A percentile compares a stretch with the other conserved stretches of the same genome.
phyloP scores from a whole-genome alignment of 2,113 vertebrate genomes.

The Murina feae region DNA sequence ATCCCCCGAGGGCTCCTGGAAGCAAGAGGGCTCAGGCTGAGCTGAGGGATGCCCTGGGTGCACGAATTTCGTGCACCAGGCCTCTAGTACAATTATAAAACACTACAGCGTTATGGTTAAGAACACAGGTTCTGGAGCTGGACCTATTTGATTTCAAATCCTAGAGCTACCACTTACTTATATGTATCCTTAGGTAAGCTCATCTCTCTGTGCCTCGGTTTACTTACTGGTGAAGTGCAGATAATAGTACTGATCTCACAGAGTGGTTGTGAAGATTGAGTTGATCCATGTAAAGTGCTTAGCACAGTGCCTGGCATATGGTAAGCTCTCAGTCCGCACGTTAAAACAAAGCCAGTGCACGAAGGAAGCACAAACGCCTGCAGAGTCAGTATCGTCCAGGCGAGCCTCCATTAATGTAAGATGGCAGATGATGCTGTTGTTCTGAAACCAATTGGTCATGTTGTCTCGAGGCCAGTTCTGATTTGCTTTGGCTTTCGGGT shows the following conservation, averaged over 20 bases:
- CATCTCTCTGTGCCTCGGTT: not conserved
- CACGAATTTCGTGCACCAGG: no score
- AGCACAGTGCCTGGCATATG: not conserved
- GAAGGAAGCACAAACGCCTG: not conserved
- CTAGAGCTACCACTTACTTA: not conserved
- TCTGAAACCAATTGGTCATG: not conserved
- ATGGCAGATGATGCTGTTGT: not conserved
- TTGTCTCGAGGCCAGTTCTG: not conserved
- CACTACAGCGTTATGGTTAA: not conserved
- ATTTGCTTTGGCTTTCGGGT: not conserved
- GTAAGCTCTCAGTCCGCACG: not conserved
- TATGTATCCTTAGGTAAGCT: not conserved
- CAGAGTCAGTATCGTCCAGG: not conserved
- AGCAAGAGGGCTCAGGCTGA: no score
- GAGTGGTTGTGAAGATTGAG: not conserved
- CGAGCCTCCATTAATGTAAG: not conserved
- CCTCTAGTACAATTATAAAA: not conserved
- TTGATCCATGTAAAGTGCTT: not conserved
- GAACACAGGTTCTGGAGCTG: not conserved
- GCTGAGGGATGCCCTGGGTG: no score
- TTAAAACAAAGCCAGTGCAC: not conserved
- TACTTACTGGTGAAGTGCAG: not conserved
- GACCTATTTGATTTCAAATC: not conserved
- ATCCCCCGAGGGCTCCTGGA: no score
- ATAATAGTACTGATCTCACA: not conserved